Percentiles rank a stretch among this genome's conserved stretches.
Evolutionary conservation across 2,113 vertebrate genomes (phyloP).

Genomic region (Heterocephalus glaber): DNA sequence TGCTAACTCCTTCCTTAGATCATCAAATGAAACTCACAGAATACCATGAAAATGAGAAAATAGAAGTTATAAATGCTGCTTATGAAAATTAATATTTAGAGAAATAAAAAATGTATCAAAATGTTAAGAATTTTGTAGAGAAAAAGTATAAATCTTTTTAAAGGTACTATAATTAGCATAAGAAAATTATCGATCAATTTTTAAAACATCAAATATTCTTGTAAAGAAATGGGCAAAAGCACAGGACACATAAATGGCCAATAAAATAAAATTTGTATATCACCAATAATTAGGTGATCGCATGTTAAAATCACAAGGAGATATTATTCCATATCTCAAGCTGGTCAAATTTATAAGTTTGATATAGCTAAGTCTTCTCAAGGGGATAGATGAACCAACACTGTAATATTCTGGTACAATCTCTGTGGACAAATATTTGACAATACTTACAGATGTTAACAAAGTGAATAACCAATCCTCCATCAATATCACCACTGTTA

Average conservation of each 20-base stretch:
- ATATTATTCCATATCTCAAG: neutral
- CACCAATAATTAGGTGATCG: neutral
- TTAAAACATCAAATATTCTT: neutral
- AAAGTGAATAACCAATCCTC: neutral
- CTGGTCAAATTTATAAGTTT: neutral
- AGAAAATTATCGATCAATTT: neutral
- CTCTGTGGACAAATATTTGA: neutral
- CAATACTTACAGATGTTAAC: neutral
- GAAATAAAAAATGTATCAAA: neutral
- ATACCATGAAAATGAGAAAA: neutral
- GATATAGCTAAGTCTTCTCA: neutral
- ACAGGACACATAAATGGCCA: neutral
- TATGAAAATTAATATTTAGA: neutral
- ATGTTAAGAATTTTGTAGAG: neutral
- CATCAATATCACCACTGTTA: neutral
- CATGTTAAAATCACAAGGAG: neutral
- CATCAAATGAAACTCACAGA: neutral
- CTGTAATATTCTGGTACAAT: neutral
- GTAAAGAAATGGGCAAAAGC: neutral
- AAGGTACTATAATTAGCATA: neutral
- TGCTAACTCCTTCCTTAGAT: neutral
- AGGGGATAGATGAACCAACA: neutral
- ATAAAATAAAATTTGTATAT: neutral
- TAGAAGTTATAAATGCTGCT: neutral
- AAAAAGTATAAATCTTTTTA: neutral